Base-by-base conservation (phyloP, 2,888 invertebrate species). In the Herminia tarsipennalis region DNA sequence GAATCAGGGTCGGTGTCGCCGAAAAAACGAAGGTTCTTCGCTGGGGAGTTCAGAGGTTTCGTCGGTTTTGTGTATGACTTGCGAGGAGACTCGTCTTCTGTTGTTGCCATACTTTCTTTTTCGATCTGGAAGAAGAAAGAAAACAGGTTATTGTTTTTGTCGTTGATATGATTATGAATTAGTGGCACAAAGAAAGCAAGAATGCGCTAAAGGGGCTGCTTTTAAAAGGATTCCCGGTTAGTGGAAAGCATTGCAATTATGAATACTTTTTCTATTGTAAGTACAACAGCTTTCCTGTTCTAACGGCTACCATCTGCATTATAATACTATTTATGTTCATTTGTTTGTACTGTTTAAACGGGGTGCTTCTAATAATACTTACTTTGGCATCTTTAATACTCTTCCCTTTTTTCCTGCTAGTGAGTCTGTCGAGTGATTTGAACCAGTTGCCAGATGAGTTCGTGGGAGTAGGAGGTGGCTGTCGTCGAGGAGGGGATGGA, bases 1-100 rank as follows among this genome's bases (percentile, higher is more conserved):
- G 96, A 96, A 68, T 96, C 96, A 49, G 93, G 92, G 75, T 96
- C 96, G 5, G 96, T 96, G 82, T 96, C 96, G 12, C 96, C 96
- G 82, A 96, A 96, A 92, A 96, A 96, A 35, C 96, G 94, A 6
- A 96, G 92, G 84, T 94, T 96, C 79, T 96, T 96, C 18, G 93
- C 92, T 5, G 93, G 93, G 1, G 88, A 87, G 48, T 78, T 85
- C 2, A 84, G 63, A 0, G 84, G 80, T 21, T 84, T 84, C 1
- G 70, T 56, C 2, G 78, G 57, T 43, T 86, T 86, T 0, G 80
- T 66, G 70, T 90, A 90, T 9, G 75, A 53, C 43, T 90, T 86
- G 36, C 89, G 76, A 6, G 83, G 75, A 10, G 87, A 75, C 43
- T 94, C 93, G 50, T 93, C 93, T 75, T 94, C 94, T 35, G 93